Evolutionary conservation across 1,140 invertebrate species (phyloP).

Genomic region (Zaprionus ornatus): DNA sequence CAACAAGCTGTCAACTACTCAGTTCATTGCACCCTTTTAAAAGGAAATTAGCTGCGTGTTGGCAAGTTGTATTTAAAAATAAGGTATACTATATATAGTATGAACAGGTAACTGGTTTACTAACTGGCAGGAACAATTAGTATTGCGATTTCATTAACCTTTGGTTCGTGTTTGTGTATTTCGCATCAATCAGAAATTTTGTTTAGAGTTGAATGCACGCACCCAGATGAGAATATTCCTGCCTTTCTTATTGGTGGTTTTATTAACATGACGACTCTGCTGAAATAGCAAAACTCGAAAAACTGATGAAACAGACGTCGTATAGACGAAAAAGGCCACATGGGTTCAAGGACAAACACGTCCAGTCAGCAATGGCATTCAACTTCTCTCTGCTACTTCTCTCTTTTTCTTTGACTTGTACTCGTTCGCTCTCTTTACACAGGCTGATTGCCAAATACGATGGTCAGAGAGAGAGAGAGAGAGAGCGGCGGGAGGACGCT

Average conservation of each 20-base stretch:
- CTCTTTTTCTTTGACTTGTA: background rate
- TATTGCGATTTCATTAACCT: slow-evolving; percentile 58
- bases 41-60: slow-evolving; percentile 20
- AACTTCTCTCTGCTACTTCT: slow-evolving; percentile 27
- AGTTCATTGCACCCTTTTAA: slow-evolving; percentile 33
- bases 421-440: slow-evolving; percentile 4
- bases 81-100: background rate
- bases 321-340: slow-evolving; percentile 21
- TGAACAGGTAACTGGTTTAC: slow-evolving; percentile 52
- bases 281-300: background rate
- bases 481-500: background rate
- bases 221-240: background rate
- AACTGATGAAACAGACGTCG: slow-evolving; percentile 1
- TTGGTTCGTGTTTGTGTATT: slow-evolving; percentile 38
- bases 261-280: background rate
- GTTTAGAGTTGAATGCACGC: slow-evolving; percentile 50
- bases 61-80: slow-evolving; percentile 49
- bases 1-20: slow-evolving; percentile 3
- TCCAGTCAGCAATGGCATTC: slow-evolving; percentile 50
- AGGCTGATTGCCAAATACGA: slow-evolving; percentile 4
- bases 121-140: slow-evolving; percentile 21
- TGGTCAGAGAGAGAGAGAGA: background rate
- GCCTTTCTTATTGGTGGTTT: background rate
- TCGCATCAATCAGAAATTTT: slow-evolving; percentile 49
- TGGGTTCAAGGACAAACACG: slow-evolving; percentile 56